Conservation (phyloP, 2,888 invertebrate species). For the Cryptus viduatorius region DNA sequence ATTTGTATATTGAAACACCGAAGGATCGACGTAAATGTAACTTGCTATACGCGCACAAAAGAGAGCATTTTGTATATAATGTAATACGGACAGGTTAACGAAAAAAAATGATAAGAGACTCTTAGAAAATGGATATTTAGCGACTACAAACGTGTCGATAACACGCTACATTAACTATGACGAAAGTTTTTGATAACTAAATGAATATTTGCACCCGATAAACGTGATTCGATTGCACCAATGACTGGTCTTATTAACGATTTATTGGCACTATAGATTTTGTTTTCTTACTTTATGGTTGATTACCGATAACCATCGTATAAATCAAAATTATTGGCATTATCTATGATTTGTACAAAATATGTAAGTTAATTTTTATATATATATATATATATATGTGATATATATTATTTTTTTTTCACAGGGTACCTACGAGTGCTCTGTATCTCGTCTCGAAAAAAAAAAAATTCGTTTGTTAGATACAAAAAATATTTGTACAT, state of each 20-base stretch:
- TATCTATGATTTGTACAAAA: slow-evolving; percentile 66
- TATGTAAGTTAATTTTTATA: slow-evolving; percentile 62
- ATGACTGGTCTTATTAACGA: not conserved
- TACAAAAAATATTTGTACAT: slow-evolving; percentile 60
- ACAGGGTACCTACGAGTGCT: slow-evolving; percentile 56
- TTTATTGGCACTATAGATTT: slow-evolving; percentile 9
- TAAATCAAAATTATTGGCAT: slow-evolving; percentile 64
- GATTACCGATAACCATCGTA: slow-evolving; percentile 23
- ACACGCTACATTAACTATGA: slow-evolving; percentile 52
- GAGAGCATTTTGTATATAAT: slow-evolving; percentile 53
- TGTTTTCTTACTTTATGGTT: slow-evolving; percentile 21
- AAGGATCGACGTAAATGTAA: slow-evolving; percentile 36
- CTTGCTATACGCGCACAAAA: slow-evolving; percentile 55
- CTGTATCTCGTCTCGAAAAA: slow-evolving; percentile 39
- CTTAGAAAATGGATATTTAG: slow-evolving; percentile 39
- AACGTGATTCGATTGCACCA: slow-evolving; percentile 22
- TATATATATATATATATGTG: slow-evolving; percentile 56
- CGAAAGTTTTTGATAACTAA: slow-evolving; percentile 48
- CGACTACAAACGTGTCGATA: slow-evolving; percentile 32
- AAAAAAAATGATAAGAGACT: slow-evolving; percentile 10
- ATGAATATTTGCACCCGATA: slow-evolving; percentile 36
- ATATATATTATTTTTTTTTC: slow-evolving; percentile 57
- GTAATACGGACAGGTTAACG: slow-evolving; percentile 29
- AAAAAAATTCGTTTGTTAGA: slow-evolving; percentile 48
- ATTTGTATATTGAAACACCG: slow-evolving; percentile 57